Evolutionary conservation across 2,888 invertebrate species (phyloP), one percentile per base, ranked within the genome.

Genomic region (Diachrysia chrysitis): DNA sequence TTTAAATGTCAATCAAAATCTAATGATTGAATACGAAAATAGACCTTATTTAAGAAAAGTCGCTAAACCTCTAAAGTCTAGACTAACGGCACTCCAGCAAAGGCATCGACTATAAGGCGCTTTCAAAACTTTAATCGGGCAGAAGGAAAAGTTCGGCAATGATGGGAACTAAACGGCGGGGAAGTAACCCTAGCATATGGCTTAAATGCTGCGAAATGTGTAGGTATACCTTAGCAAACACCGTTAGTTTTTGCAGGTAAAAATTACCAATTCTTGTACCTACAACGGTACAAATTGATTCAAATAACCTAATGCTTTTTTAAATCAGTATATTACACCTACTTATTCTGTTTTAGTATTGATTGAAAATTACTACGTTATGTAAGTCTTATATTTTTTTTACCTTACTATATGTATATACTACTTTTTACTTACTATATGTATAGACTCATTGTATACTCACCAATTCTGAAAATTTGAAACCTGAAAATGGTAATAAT

Each of bases 81-180:
- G 19, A 48, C 54, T 29, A 51, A 61, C 48, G 65, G 60, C 23
- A 61, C 21, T 71, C 53, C 58, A 54, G 12, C 19, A 23, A 37
- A 57, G 51, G 5, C 56, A 56, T 25, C 21, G 46, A 25, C 58
- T 71, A 19, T 51, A 58, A 65, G 55, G 42, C 17, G 21, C 42
- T 59, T 53, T 1, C 1, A 19, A 37, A 72, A 66, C 61, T 66
- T 65, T 54, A 65, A 66, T 46, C 51, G 21, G 19, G 54, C 54
- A 37, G 55, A 56, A 37, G 51, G 21, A 25, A 12, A 65, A 55
- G 17, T 61, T 57, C 10, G 32, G 19, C 29, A 37, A 25, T 29
- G 53, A 21, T 42, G 37, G 35, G 54, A 25, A 46, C 42, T 32
- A 64, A 58, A 54, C 54, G 58, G 48, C 19, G 48, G 3, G 48